phyloP scores from a whole-genome alignment of 2,888 invertebrate genomes.

The Caenorhabditis macrosperma region DNA sequence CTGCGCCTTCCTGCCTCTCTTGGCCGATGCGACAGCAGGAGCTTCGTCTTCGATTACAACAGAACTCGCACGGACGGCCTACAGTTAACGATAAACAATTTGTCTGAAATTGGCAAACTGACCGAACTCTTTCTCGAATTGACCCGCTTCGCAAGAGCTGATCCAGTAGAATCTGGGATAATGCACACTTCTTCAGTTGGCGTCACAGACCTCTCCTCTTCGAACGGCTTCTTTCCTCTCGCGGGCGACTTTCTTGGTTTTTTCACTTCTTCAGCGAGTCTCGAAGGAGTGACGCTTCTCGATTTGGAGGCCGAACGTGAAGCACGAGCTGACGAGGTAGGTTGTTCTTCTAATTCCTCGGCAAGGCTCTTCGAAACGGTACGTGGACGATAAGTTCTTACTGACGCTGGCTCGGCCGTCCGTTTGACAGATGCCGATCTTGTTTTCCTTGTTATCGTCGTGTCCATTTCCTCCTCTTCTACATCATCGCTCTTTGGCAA shows the following conservation, averaged over 20 bases:
- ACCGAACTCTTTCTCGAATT: constrained; percentile 7
- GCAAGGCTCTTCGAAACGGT: neutral
- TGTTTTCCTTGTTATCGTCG: neutral
- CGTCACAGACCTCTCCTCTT: neutral
- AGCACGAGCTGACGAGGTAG: neutral
- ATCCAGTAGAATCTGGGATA: neutral
- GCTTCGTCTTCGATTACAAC: neutral
- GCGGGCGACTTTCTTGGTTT: neutral
- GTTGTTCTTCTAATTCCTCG: neutral
- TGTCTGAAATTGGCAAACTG: neutral
- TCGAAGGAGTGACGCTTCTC: neutral
- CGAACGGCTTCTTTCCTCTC: neutral
- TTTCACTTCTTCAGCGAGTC: neutral
- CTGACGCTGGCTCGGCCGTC: neutral
- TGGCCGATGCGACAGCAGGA: neutral
- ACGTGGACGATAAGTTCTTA: too few species aligned
- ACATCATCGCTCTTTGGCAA: neutral
- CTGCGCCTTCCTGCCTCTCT: neutral
- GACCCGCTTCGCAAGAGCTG: neutral
- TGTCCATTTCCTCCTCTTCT: neutral
- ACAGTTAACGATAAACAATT: neutral
- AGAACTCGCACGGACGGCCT: constrained; percentile 13
- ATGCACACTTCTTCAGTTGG: neutral
- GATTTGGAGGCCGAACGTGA: neutral
- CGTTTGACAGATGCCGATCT: neutral